phyloP scores from a whole-genome alignment of 1,140 invertebrate species.

The Lordiphosa stackelbergi region DNA sequence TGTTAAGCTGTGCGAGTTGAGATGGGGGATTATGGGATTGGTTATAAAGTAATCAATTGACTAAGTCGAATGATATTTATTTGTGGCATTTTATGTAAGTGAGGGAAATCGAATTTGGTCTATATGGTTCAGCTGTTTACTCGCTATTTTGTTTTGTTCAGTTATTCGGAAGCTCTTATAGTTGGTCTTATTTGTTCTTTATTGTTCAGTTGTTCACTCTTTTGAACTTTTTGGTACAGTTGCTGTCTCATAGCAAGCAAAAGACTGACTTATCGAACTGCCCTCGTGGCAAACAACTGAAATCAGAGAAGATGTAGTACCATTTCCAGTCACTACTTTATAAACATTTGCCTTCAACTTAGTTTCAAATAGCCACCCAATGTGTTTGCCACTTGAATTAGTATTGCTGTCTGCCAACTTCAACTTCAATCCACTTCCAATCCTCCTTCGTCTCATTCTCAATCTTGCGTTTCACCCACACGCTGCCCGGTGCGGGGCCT shows the following conservation, averaged over 20 bases:
- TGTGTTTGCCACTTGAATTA: slow-evolving; percentile 19
- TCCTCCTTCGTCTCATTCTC: slow-evolving; percentile 6
- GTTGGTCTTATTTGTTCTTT: no score
- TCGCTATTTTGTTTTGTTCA: no score
- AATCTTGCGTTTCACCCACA: slow-evolving; percentile 22
- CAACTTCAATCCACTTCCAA: background rate
- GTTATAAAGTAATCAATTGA: slow-evolving; percentile 9
- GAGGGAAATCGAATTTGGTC: no score
- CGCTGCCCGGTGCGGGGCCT: background rate
- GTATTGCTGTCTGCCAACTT: slow-evolving; percentile 14
- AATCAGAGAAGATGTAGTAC: no score
- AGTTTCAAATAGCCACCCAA: slow-evolving; percentile 8
- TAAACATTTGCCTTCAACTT: slow-evolving; percentile 16
- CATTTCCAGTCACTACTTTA: background rate
- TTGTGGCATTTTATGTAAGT: background rate
- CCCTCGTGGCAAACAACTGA: no score
- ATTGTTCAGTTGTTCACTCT: no score
- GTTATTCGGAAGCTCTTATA: no score
- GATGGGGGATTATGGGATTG: slow-evolving; percentile 12
- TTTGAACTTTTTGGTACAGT: no score
- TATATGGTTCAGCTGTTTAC: no score
- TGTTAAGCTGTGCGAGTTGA: slow-evolving; percentile 17
- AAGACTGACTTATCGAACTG: no score
- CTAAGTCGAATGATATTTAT: slow-evolving; percentile 2
- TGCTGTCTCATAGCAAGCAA: no score